Conservation (phyloP, 2,113 vertebrate species). For the Rousettus leschenaultii region DNA sequence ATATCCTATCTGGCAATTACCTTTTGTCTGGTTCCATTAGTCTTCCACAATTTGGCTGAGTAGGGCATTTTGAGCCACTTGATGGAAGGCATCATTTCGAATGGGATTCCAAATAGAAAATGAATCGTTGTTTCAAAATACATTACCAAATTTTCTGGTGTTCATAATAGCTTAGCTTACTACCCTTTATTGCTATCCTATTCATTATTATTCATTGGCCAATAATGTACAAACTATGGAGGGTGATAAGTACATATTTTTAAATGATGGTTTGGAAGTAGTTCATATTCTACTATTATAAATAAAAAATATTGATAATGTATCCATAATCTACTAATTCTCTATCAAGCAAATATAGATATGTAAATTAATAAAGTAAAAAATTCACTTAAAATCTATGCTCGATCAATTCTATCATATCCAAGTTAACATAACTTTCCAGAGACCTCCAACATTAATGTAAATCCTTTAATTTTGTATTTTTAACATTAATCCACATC, state of each 20-base stretch:
- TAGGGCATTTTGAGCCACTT: not conserved
- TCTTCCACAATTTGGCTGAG: not conserved
- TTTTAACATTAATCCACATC: not conserved
- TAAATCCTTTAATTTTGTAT: not conserved
- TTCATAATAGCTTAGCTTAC: not conserved
- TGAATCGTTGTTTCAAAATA: not conserved
- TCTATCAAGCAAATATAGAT: not conserved
- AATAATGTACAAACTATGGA: not conserved
- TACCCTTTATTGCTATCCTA: not conserved
- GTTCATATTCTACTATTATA: not conserved
- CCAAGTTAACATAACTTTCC: not conserved
- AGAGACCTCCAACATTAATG: not conserved
- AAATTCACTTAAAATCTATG: not conserved
- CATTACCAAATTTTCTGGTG: not conserved
- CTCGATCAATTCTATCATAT: not conserved
- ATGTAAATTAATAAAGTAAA: not conserved
- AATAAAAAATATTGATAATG: not conserved
- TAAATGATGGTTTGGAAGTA: not conserved
- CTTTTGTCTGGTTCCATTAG: not conserved
- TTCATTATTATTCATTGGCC: not conserved
- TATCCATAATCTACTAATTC: not conserved
- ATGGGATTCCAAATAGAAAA: not conserved
- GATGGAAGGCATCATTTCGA: not conserved
- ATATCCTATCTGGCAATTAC: not conserved
- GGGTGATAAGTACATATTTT: not conserved